Conservation (phyloP, 2,888 invertebrate species). For the Cryptophagus acutangulus region DNA sequence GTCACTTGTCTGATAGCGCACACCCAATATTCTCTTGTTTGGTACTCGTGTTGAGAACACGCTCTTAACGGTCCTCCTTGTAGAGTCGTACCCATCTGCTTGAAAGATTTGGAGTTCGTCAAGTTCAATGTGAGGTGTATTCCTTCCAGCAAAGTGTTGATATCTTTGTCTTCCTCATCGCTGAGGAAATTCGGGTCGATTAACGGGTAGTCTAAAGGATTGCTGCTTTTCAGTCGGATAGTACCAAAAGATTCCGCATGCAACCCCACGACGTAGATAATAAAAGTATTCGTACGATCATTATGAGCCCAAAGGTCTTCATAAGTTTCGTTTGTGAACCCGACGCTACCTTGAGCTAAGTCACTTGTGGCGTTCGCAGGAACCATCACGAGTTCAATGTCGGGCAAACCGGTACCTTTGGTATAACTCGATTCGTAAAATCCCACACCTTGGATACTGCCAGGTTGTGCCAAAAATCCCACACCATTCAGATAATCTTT, state of each 20-base stretch:
- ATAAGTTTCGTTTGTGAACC: constrained; percentile 24
- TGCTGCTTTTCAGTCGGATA: constrained; percentile 18
- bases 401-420: constrained; percentile 18
- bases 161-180: constrained; percentile 48
- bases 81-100: constrained; percentile 50
- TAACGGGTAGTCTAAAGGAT: constrained; percentile 41
- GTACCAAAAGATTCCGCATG: constrained; percentile 22
- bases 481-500: constrained; percentile 22
- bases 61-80: constrained; percentile 14
- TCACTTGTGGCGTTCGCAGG: constrained; percentile 46
- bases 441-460: constrained; percentile 21
- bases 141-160: constrained; percentile 53
- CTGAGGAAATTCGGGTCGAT: constrained; percentile 64
- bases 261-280: constrained; percentile 13
- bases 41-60: constrained; percentile 12
- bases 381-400: constrained; percentile 39
- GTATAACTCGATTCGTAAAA: constrained; percentile 22
- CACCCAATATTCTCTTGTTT: constrained; percentile 22
- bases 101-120: constrained; percentile 51
- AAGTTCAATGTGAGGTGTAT: constrained; percentile 44
- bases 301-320: constrained; percentile 41
- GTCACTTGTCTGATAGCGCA: constrained; percentile 17
- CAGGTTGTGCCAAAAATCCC: constrained; percentile 25
- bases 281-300: constrained; percentile 15
- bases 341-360: constrained; percentile 17